A percentile compares a stretch with the other conserved stretches of the same genome.
Conservation (phyloP, 2,113 vertebrate species). For the Odocoileus virginianus region DNA sequence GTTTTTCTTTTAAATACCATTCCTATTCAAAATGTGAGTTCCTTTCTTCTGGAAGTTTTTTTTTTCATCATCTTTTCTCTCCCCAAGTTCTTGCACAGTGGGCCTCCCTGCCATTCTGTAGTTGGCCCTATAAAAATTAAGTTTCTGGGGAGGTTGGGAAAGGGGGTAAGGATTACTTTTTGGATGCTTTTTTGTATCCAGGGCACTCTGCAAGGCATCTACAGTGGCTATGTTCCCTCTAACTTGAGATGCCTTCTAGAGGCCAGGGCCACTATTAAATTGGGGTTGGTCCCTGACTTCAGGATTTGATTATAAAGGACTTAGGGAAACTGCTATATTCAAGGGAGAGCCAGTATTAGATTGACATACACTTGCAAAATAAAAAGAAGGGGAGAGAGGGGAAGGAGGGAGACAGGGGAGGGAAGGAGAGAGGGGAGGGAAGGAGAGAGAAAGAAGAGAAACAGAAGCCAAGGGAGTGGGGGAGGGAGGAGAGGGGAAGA, state of each 20-base stretch:
- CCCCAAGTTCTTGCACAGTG: background rate
- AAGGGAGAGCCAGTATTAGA: background rate
- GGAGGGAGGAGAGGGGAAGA: background rate
- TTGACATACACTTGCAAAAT: background rate
- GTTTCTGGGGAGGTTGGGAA: background rate
- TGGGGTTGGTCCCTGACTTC: background rate
- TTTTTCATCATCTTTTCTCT: slow-evolving; percentile 51
- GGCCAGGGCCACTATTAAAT: background rate
- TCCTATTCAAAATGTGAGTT: slow-evolving; percentile 47
- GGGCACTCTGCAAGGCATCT: background rate
- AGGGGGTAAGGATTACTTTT: background rate
- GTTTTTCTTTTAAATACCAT: slow-evolving; percentile 54
- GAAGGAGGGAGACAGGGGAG: background rate
- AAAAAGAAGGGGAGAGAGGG: background rate
- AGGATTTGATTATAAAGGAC: background rate
- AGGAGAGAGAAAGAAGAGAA: background rate
- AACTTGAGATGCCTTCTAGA: background rate
- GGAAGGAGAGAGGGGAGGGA: background rate
- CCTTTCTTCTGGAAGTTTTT: slow-evolving; percentile 53
- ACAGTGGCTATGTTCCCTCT: background rate
- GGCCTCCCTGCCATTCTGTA: slow-evolving; percentile 32
- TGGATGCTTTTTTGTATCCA: background rate
- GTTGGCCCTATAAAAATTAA: background rate
- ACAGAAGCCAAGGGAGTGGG: background rate
- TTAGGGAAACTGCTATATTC: background rate